Conservation (phyloP, 2,113 vertebrate genomes). For the Gopherus evgoodei region DNA sequence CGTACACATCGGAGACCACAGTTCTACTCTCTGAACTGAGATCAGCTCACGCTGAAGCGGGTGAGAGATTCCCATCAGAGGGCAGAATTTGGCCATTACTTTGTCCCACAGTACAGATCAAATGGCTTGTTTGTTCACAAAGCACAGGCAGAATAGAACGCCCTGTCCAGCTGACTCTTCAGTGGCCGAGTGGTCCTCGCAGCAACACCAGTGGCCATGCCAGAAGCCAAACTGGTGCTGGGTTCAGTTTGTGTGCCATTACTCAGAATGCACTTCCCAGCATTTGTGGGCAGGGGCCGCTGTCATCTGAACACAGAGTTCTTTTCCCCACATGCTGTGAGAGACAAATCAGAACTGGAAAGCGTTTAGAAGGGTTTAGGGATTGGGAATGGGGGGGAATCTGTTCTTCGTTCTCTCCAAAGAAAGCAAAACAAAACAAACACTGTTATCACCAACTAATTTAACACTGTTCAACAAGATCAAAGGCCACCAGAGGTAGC, state of each 20-base stretch:
- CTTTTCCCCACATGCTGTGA: not conserved
- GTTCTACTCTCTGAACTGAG: not conserved
- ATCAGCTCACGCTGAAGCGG: no score
- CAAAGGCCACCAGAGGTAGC: not conserved
- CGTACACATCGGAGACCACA: not conserved
- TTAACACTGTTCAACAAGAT: conserved; percentile 63
- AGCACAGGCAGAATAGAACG: not conserved
- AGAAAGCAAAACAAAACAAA: not conserved
- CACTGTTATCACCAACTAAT: conserved; percentile 64
- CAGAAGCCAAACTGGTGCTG: not conserved
- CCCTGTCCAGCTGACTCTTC: not conserved
- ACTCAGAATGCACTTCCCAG: not conserved
- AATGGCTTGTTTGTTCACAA: not conserved
- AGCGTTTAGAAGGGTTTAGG: not conserved
- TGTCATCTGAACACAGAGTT: not conserved
- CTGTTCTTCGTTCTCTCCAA: not conserved
- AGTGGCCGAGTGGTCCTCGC: not conserved
- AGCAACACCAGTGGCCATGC: not conserved
- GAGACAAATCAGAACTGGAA: not conserved
- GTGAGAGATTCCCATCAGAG: not conserved
- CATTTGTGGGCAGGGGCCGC: not conserved
- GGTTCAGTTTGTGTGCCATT: not conserved
- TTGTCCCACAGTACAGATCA: not conserved
- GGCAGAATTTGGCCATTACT: not conserved
- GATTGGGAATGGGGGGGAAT: not conserved